Evolutionary conservation across 2,113 vertebrate species (phyloP), one percentile per base, ranked within the genome.

Genomic region (Stegastes partitus): DNA sequence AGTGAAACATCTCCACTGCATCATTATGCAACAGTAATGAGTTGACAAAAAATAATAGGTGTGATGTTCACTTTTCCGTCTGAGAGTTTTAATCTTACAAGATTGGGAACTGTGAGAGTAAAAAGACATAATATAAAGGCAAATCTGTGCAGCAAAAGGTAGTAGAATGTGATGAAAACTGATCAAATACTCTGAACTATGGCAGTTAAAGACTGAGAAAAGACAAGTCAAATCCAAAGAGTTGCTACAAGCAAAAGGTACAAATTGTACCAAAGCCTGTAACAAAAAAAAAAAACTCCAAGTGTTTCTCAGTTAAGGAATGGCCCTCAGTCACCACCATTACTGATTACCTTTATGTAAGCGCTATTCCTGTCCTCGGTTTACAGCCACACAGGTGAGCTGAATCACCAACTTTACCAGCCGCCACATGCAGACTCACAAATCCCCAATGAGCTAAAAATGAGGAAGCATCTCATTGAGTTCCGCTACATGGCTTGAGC

Each of bases 401-500:
- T 72, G 61, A 68, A 79, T 77, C 68, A 74, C 50, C 47, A 65
- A 65, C 61, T 57, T 54, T 49, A 73, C 70, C 62, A 47, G 5
- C 22, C 12, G 9, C 57, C 58, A 75, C 61, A 87, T 69, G 49
- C 79, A 79, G 47, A 74, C 39, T 44, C 53, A 59, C 72, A 70
- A 62, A 84, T 56, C 39, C 37, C 62, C 79, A 77, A 25, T 68
- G 65, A 85, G 79, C 49, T 44, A 56, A 67, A 34, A 71, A 68
- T 26, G 45, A 79, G 56, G 74, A 81, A 55, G 72, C 56, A 21
- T 77, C 51, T 88, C 51, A 69, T 66, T 69, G 79, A 69, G 44
- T 64, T 79, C 44, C 39, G 51, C 54, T 42, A 23, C 55, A 80
- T 76, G 65, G 58, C 26, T 39, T 15, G 14, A 58, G 67, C 75